Conservation (phyloP, 1,140 invertebrate genomes). For the Musca vetustissima region DNA sequence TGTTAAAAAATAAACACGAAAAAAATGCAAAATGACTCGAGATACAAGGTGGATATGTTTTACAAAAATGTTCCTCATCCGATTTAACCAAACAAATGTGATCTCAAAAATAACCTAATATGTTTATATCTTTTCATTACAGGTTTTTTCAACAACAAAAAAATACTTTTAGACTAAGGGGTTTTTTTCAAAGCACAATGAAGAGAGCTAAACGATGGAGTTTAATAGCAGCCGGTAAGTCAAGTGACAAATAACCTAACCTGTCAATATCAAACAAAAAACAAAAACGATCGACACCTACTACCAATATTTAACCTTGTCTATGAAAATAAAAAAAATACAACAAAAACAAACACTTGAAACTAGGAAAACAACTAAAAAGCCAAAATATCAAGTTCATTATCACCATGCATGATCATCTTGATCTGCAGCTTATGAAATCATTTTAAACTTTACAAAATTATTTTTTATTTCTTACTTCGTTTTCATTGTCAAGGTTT, state of each 20-base stretch:
- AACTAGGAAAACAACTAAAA: neutral
- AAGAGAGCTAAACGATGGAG: constrained; percentile 49
- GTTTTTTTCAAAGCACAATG: constrained; percentile 35
- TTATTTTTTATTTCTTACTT: neutral
- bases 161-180: constrained; percentile 2
- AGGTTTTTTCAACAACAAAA: constrained; percentile 9
- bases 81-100: too few species aligned
- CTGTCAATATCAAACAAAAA: neutral
- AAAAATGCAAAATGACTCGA: too few species aligned
- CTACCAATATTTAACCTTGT: neutral
- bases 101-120: too few species aligned
- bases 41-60: too few species aligned
- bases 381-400: neutral
- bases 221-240: constrained; percentile 45
- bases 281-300: neutral
- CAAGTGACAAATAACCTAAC: constrained; percentile 2
- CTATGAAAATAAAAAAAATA: neutral
- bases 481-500: neutral
- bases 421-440: neutral
- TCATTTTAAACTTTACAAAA: too few species aligned
- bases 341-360: neutral
- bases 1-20: too few species aligned
- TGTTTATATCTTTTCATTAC: neutral
- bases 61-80: too few species aligned
- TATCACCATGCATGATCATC: neutral